Base-by-base conservation (phyloP, 2,113 vertebrate genomes). In the Amia ocellicauda region DNA sequence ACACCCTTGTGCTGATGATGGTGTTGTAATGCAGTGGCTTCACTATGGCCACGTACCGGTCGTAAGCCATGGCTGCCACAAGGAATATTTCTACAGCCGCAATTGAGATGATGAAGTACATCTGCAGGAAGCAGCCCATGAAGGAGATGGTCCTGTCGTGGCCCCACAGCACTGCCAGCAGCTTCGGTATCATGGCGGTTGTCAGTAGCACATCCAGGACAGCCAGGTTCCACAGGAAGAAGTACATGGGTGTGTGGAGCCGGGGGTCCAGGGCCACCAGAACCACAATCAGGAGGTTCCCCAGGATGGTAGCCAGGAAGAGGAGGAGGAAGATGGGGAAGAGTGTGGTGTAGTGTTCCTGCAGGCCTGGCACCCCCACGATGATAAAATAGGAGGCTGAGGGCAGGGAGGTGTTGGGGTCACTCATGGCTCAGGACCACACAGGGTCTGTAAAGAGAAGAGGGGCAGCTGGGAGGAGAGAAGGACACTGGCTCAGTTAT, bases 201-300 rank as follows among this genome's bases (percentile, higher is more conserved):
- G 68, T 54, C 58, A 69, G 68, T n/a, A 62, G 72, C 67, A 79
- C 52, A 28, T 78, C 71, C 65, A 76, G 60, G 58, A 69, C 71
- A 63, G 77, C 72, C 7, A 77, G 58, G 23, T 72, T 70, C 58
- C 54, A 61, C 55, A 77, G 68, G 47, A 74, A 75, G 53, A 72
- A 78, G 17, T 77, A 75, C 66, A 80, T 60, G 31, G 68, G 73
- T 20, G 51, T 78, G 58, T 73, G 67, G 23, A 79, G 70, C 8
- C 42, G 50, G 27, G 47, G 7, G 9, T 71, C 67, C 49, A 3
- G 16, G n/a, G 22, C 16, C 3, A 77, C 69, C 13, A 71, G 59
- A 40, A 69, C 49, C 40, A 74, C 57, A 36, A 66, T 71, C 16
- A 70, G 11, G 49, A 47, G 23, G 23, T 77, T 73, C 10, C 64